Conservation (phyloP, 2,888 invertebrate species). For the Anarsia innoxiella region DNA sequence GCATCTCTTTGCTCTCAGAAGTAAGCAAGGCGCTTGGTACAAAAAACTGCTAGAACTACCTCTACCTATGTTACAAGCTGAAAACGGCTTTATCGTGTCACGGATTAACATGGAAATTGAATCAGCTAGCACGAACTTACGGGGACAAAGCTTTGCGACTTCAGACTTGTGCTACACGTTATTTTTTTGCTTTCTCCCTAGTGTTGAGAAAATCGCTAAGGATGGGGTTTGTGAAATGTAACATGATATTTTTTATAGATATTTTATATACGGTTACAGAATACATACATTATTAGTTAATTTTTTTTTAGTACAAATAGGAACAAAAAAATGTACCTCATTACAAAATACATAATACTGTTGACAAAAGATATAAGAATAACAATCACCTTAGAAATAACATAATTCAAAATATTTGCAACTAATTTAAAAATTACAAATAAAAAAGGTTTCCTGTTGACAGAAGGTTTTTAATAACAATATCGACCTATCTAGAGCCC, state of each 20-base stretch:
- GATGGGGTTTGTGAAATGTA: neutral
- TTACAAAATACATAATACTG: no score
- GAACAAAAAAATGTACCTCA: no score
- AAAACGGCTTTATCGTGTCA: constrained; percentile 30
- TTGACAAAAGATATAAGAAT: no score
- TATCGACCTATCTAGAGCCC: no score
- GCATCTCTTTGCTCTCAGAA: no score
- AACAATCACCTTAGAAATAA: no score
- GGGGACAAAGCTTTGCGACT: constrained; percentile 38
- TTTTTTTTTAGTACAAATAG: neutral
- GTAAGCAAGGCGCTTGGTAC: no score
- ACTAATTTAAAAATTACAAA: no score
- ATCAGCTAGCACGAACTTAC: constrained; percentile 41
- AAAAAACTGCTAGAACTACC: no score
- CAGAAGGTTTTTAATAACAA: no score
- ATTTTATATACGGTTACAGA: neutral
- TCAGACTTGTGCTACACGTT: constrained; percentile 21
- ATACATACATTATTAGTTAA: neutral
- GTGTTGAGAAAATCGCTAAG: constrained; percentile 13
- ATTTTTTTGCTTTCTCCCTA: constrained; percentile 15
- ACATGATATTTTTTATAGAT: neutral
- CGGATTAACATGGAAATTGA: constrained; percentile 64
- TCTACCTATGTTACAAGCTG: neutral
- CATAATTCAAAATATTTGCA: no score
- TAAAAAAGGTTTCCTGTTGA: no score